These are phyloP conservation scores for Bombycilla garrulus DNA, from an alignment of 2,113 vertebrate genomes.

Conservation along the genomic window DNA sequence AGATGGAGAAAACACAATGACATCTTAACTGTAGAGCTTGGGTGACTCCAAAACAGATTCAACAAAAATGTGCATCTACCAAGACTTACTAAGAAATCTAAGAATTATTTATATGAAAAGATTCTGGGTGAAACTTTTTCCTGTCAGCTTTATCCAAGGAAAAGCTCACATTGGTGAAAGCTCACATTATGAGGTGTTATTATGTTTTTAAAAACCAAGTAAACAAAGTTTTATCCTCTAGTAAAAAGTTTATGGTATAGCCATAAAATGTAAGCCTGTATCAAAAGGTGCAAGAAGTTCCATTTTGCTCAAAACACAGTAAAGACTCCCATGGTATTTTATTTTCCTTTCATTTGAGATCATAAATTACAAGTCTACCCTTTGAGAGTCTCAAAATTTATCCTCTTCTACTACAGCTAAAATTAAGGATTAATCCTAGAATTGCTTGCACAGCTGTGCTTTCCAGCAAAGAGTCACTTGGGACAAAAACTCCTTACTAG, in stretches of 20 bases:
- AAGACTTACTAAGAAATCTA: neutral
- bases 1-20: neutral
- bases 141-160: neutral
- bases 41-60: neutral
- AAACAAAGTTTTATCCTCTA: neutral
- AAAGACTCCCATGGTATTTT: neutral
- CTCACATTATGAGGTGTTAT: neutral
- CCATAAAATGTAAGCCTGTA: neutral
- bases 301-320: neutral
- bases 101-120: neutral
- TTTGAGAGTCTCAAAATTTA: neutral
- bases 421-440: neutral
- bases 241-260: neutral
- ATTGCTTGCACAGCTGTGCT: neutral
- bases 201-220: neutral
- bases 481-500: neutral
- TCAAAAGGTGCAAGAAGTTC: neutral
- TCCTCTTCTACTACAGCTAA: neutral
- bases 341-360: neutral
- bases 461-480: neutral
- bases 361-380: neutral
- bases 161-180: neutral
- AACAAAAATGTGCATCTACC: neutral
- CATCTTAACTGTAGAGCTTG: neutral
- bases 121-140: neutral